phyloP scores from a whole-genome alignment of 2,113 vertebrate species.

The Chelonoidis abingdonii region DNA sequence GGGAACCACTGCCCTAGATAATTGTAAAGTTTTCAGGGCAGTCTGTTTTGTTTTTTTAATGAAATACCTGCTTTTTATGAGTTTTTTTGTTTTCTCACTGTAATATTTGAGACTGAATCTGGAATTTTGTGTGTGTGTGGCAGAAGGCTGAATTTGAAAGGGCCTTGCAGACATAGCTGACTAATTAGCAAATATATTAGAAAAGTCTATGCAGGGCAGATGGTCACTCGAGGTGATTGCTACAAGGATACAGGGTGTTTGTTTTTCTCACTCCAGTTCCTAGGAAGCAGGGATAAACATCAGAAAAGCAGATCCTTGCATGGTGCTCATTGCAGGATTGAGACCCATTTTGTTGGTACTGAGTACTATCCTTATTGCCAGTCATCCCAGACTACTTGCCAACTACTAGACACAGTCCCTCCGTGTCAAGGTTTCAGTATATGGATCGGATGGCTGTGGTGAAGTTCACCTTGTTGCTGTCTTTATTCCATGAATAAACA shows the following conservation, averaged over 20 bases:
- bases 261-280: background rate
- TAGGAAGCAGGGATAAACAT: background rate
- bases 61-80: background rate
- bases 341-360: background rate
- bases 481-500: background rate
- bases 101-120: background rate
- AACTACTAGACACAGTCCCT: background rate
- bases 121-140: background rate
- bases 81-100: background rate
- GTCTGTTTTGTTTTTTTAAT: background rate
- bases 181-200: background rate
- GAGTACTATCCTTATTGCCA: background rate
- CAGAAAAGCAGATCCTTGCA: background rate
- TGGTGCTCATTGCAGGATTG: background rate
- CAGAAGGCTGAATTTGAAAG: too few species aligned
- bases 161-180: background rate
- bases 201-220: background rate
- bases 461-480: background rate
- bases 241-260: background rate
- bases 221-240: background rate
- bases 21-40: background rate
- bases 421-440: background rate
- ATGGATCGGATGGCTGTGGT: background rate
- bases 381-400: background rate
- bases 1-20: background rate